These are phyloP conservation scores for Allolobophora icterica DNA, from an alignment of 2,888 invertebrate genomes.

Conservation along the genomic window DNA sequence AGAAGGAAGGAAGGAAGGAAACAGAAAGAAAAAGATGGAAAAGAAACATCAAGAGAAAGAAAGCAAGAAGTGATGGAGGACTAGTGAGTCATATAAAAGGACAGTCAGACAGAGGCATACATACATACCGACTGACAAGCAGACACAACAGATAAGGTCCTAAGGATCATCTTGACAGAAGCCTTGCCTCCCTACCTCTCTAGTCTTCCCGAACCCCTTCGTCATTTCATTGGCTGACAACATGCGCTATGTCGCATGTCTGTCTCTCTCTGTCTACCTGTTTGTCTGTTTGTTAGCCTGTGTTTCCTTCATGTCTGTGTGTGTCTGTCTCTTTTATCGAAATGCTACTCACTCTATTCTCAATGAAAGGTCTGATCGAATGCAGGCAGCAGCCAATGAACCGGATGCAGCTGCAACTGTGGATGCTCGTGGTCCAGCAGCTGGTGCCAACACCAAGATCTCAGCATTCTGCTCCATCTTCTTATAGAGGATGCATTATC, in stretches of 20 bases:
- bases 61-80: too few species aligned
- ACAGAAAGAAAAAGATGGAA: too few species aligned
- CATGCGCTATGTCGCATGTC: neutral
- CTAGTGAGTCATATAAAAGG: neutral
- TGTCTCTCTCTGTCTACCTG: neutral
- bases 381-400: neutral
- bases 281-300: neutral
- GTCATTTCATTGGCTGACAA: neutral
- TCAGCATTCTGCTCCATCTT: neutral
- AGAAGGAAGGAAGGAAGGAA: too few species aligned
- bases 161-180: too few species aligned
- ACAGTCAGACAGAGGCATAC: neutral
- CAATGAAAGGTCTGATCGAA: neutral
- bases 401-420: neutral
- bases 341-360: neutral
- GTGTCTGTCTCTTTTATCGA: neutral
- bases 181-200: neutral
- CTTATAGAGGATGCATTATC: neutral
- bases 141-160: too few species aligned
- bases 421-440: slow-evolving; percentile 9
- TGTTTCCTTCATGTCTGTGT: neutral
- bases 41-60: too few species aligned
- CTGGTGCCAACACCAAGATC: neutral
- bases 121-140: too few species aligned
- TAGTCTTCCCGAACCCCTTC: neutral